Evolutionary conservation across 1,140 invertebrate species (phyloP).

Genomic region (Drosophila lowei): DNA sequence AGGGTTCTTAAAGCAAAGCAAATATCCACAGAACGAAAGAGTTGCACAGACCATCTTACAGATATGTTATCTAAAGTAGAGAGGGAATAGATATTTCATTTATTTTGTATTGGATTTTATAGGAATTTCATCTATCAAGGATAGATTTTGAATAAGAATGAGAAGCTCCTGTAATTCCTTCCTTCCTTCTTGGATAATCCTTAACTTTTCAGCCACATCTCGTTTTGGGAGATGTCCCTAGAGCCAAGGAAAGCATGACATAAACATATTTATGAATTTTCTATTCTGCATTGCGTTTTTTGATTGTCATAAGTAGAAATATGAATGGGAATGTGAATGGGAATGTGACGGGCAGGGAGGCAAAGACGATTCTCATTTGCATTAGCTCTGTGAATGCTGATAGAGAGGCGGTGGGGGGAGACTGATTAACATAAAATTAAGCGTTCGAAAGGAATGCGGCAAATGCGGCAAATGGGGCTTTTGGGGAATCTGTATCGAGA

Average conservation of each 20-base stretch:
- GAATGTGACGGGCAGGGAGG: slow-evolving; percentile 1
- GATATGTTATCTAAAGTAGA: too few species aligned
- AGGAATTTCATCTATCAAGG: not conserved
- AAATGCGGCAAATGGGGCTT: slow-evolving; percentile 36
- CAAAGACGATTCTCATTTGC: slow-evolving; percentile 35
- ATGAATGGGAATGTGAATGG: slow-evolving; percentile 53
- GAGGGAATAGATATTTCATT: too few species aligned
- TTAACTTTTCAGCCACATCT: slow-evolving; percentile 5
- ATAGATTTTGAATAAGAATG: too few species aligned
- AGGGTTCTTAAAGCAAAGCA: too few species aligned
- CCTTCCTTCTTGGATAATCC: not conserved
- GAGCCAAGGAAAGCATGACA: slow-evolving; percentile 7
- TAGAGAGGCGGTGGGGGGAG: not conserved
- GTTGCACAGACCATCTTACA: too few species aligned
- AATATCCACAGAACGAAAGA: too few species aligned
- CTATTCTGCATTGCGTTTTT: slow-evolving; percentile 55
- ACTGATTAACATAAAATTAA: slow-evolving; percentile 66
- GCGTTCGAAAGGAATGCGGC: slow-evolving; percentile 56
- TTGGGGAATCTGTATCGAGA: slow-evolving; percentile 21
- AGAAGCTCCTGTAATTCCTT: not conserved
- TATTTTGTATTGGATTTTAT: too few species aligned
- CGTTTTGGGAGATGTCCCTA: not conserved
- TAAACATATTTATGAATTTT: slow-evolving; percentile 65
- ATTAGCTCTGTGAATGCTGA: slow-evolving; percentile 19
- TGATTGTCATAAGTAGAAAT: slow-evolving; percentile 47